A percentile compares a stretch with the other conserved stretches of the same genome.
phyloP scores from a whole-genome alignment of 2,888 invertebrate species.

The Stegophylla sp. region DNA sequence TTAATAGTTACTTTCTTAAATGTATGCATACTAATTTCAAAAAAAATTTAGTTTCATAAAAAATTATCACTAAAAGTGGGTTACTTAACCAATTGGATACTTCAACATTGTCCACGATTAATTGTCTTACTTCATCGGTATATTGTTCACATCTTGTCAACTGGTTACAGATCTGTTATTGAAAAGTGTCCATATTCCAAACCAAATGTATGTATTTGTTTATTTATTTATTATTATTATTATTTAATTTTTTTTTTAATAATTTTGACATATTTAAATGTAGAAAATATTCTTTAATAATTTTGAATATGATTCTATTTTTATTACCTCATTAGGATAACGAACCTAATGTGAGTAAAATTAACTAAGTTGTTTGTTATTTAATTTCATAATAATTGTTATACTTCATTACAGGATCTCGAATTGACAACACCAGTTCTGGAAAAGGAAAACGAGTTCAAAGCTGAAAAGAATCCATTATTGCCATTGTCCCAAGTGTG shows the following conservation, averaged over 20 bases:
- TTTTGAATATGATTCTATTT: conserved; percentile 35
- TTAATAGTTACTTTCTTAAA: conserved; percentile 58
- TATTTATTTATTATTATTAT: no score
- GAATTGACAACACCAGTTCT: conserved; percentile 80
- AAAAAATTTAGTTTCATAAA: conserved; percentile 72
- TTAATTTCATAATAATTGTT: conserved; percentile 62
- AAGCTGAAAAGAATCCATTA: conserved; percentile 64
- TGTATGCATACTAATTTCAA: conserved; percentile 18
- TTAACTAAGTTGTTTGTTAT: conserved; percentile 60
- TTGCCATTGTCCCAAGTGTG: conserved; percentile 75
- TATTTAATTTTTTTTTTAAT: not conserved
- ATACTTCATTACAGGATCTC: conserved; percentile 66
- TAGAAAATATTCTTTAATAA: conserved; percentile 24
- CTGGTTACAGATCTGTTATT: conserved; percentile 68
- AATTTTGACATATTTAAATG: conserved; percentile 11
- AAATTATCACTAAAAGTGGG: conserved; percentile 77
- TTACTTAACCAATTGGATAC: conserved; percentile 82
- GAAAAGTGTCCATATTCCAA: conserved; percentile 61
- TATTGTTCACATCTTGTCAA: conserved; percentile 70
- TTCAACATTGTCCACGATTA: conserved; percentile 78
- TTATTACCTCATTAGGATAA: conserved; percentile 54
- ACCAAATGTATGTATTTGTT: conserved; percentile 59
- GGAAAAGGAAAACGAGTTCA: conserved; percentile 66
- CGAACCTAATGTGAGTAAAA: conserved; percentile 57
- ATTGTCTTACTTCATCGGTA: conserved; percentile 79